Evolutionary conservation across 2,888 invertebrate species (phyloP).

Genomic region (Julus scanicus): DNA sequence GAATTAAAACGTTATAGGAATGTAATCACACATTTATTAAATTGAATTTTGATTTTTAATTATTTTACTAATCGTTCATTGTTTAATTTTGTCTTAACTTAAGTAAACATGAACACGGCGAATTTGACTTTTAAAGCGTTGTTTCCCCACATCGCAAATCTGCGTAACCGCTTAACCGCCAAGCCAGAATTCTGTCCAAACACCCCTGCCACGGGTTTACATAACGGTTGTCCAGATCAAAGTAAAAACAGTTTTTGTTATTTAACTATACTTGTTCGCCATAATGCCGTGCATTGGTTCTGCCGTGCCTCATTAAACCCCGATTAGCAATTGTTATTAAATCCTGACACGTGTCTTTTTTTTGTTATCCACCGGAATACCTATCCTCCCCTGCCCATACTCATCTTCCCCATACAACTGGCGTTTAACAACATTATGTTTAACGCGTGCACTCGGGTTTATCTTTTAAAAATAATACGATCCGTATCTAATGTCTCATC

Average conservation of each 20-base stretch:
- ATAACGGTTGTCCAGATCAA: neutral
- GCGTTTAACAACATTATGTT: neutral
- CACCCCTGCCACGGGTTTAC: too few relatives aligned
- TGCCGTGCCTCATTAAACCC: conserved; percentile 8
- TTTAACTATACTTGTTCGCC: too few relatives aligned
- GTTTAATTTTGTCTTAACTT: too few relatives aligned
- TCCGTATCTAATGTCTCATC: conserved; percentile 25
- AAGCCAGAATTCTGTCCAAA: neutral
- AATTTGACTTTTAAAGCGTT: too few relatives aligned
- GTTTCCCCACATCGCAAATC: neutral
- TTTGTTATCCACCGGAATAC: neutral
- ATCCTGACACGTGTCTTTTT: conserved; percentile 23
- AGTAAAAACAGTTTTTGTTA: neutral
- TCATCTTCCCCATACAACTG: neutral
- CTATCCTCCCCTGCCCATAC: neutral
- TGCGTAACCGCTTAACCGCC: neutral
- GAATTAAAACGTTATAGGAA: too few relatives aligned
- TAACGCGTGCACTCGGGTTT: neutral
- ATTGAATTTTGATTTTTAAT: too few relatives aligned
- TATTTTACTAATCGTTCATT: too few relatives aligned
- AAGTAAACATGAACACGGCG: too few relatives aligned
- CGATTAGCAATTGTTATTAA: conserved; percentile 9
- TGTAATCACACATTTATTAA: too few relatives aligned
- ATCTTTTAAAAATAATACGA: conserved; percentile 23
- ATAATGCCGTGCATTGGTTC: too few relatives aligned